Conservation (phyloP, 2,113 vertebrate species). For the Bos indicus region DNA sequence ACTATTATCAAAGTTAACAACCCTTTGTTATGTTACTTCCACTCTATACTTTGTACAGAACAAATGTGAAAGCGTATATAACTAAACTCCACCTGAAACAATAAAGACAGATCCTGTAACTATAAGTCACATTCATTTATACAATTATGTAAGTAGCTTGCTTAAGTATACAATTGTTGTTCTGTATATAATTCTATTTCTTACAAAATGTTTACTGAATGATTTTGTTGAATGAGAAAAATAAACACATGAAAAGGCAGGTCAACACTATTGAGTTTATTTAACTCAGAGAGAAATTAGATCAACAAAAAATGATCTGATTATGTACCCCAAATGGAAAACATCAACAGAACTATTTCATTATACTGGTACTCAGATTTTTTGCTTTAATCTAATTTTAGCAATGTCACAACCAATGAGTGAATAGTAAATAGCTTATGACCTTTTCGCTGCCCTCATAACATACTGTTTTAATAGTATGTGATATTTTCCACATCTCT, state of each 20-base stretch:
- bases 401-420: slow-evolving; percentile 30
- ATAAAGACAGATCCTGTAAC: not conserved
- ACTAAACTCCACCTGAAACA: not conserved
- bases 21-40: not conserved
- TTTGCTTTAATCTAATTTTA: slow-evolving; percentile 64
- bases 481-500: slow-evolving; percentile 12
- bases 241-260: slow-evolving; percentile 26
- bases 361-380: slow-evolving; percentile 60
- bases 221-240: not conserved
- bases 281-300: slow-evolving; percentile 54
- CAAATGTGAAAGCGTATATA: not conserved
- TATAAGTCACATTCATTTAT: not conserved
- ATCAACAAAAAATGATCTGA: slow-evolving; percentile 68
- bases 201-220: not conserved
- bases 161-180: not conserved
- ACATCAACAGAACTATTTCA: slow-evolving; percentile 62
- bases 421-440: slow-evolving; percentile 32
- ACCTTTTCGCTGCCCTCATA: not conserved
- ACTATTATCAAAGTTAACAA: not conserved
- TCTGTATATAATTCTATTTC: not conserved
- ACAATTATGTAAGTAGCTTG: not conserved
- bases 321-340: slow-evolving; percentile 54
- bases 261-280: slow-evolving; percentile 63
- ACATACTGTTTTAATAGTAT: not conserved
- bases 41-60: not conserved